Percentiles rank a stretch among this genome's conserved stretches.
These are phyloP conservation scores for Benitochromis conjunctus DNA, from an alignment of 2,113 vertebrate genomes.

Conservation along the genomic window DNA sequence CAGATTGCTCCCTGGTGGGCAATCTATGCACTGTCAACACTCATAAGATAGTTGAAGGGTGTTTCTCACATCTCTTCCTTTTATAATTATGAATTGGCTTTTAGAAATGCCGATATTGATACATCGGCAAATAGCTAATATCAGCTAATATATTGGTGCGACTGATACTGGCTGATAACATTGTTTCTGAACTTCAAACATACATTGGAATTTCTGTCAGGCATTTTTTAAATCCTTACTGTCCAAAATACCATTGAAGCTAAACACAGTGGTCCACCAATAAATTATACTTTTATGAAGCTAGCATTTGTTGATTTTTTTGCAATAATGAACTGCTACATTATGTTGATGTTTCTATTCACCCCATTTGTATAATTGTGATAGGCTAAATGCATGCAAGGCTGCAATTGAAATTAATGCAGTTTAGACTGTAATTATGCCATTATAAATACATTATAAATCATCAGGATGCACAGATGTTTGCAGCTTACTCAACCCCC, in stretches of 20 bases:
- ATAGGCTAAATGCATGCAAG: neutral
- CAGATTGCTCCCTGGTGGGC: neutral
- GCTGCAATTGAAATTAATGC: neutral
- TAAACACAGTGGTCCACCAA: neutral
- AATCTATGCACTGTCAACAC: neutral
- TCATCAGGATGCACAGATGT: neutral
- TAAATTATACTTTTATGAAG: neutral
- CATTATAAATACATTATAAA: neutral
- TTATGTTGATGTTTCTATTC: neutral
- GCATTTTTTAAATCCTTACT: neutral
- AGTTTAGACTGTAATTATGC: neutral
- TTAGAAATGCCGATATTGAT: neutral
- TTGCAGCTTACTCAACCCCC: neutral
- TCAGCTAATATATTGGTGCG: rapidly evolving
- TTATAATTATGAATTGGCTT: neutral
- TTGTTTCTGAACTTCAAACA: neutral
- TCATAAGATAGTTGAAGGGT: neutral
- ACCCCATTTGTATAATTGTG: neutral
- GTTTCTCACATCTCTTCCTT: neutral
- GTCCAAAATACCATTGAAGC: neutral
- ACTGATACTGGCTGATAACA: neutral
- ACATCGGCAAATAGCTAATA: neutral
- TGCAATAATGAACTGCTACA: neutral
- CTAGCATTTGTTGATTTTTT: neutral
- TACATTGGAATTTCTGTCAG: neutral